Evolutionary conservation across 2,888 invertebrate species (phyloP).

Genomic region (Mythimna pallens): DNA sequence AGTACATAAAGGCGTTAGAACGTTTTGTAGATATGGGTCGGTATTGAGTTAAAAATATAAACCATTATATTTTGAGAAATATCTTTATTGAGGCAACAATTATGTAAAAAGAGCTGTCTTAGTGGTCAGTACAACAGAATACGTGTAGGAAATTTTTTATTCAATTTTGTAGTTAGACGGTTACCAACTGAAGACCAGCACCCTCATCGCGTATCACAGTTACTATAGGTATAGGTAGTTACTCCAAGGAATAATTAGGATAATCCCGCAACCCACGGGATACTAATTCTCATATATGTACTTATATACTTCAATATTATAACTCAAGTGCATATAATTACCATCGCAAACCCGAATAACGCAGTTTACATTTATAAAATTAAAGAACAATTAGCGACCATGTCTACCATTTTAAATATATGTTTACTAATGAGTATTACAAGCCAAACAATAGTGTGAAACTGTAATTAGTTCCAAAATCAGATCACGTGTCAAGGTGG

Average conservation of each 20-base stretch:
- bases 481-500: conserved; percentile 12
- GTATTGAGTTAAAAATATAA: conserved; percentile 36
- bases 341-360: neutral
- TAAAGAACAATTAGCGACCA: conserved; percentile 30
- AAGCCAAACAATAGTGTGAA: conserved; percentile 55
- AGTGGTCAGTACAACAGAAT: conserved; percentile 22
- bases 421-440: conserved; percentile 27
- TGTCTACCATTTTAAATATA: conserved; percentile 4
- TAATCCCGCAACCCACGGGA: too few relatives aligned
- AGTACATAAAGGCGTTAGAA: conserved; percentile 24
- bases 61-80: conserved; percentile 17
- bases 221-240: too few relatives aligned
- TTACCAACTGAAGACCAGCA: neutral
- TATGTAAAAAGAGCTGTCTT: neutral
- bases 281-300: too few relatives aligned
- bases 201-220: too few relatives aligned
- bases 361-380: conserved; percentile 19
- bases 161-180: neutral
- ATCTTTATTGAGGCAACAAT: conserved; percentile 43
- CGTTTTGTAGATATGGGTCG: conserved; percentile 16
- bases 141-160: conserved; percentile 2
- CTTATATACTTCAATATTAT: too few relatives aligned
- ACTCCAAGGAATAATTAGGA: too few relatives aligned
- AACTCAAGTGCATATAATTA: neutral
- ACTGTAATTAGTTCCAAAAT: conserved; percentile 55